Evolutionary conservation across 37 sponge, comb jelly and placozoan genomes (phyloP), one percentile per base, ranked within the genome.

Genomic region (Geodia barretti): DNA sequence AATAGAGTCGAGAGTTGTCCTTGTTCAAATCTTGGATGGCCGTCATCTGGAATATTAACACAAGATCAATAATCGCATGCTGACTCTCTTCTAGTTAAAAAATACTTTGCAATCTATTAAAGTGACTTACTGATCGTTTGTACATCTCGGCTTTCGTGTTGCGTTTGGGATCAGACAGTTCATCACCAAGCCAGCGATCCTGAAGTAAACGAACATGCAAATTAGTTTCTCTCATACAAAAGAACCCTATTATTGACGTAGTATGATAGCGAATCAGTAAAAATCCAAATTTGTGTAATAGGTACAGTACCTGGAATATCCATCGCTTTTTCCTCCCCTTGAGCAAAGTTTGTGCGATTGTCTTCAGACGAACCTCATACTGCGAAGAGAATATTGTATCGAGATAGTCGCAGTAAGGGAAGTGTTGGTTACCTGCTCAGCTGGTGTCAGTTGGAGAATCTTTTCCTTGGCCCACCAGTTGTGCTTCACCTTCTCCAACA

Each of bases 401-500:
- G n/a, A n/a, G n/a, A n/a, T n/a, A n/a, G n/a, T n/a, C n/a, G n/a
- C n/a, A n/a, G n/a, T n/a, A n/a, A n/a, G n/a, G n/a, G n/a, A n/a
- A n/a, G n/a, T n/a, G 21, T 4, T 75, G 17, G 63, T 67, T 43
- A 88, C 88, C 78, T 82, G 83, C 26, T 88, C 74, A 25, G 68
- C 73, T 5, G 63, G 68, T 1, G 83, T 34, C 40, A 86, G 70
- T 39, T 39, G 14, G 11, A 58, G 28, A 20, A 90, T 43, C 47
- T 72, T 63, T 43, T 43, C 61, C 41, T 23, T 72, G 8, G 92
- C 92, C 71, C 84, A 69, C 92, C 92, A 91, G 68, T 79, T 83
- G 42, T n/a, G 37, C 21, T 87, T 79, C 17, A 91, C 74, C 31
- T 72, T 67, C 65, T 83, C 41, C 38, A 83, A 24, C 25, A 75